phyloP scores from a whole-genome alignment of 2,888 invertebrate genomes.

The Eueremaeus valkanovi region DNA sequence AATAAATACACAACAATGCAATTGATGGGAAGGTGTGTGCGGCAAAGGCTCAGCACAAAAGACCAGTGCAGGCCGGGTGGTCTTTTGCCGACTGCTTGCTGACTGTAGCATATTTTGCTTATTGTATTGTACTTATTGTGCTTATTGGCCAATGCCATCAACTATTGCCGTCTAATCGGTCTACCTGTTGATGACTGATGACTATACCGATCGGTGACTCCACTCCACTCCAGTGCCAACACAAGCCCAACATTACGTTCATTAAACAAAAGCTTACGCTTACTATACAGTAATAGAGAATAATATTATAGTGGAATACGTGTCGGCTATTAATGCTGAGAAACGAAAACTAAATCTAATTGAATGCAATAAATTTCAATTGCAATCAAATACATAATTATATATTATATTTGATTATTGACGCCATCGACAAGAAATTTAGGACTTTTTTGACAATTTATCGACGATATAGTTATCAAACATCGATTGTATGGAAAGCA shows the following conservation, averaged over 20 bases:
- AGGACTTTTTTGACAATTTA: constrained; percentile 6
- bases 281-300: neutral
- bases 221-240: neutral
- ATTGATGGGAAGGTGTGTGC: constrained; percentile 35
- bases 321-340: neutral
- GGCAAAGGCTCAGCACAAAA: constrained; percentile 24
- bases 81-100: neutral
- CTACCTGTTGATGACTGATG: constrained; percentile 23
- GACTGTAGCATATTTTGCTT: neutral
- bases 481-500: constrained; percentile 11
- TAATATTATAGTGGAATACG: neutral
- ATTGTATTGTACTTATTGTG: neutral
- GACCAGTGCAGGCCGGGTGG: constrained; percentile 27
- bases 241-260: neutral
- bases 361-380: constrained; percentile 8
- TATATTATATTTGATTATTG: constrained; percentile 26
- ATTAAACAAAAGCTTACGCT: neutral
- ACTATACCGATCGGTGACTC: neutral
- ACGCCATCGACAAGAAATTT: constrained; percentile 28
- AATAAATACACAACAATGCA: constrained; percentile 34
- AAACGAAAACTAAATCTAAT: neutral
- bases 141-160: neutral
- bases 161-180: neutral
- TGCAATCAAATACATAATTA: constrained; percentile 12
- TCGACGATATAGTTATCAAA: constrained; percentile 25